These are phyloP conservation scores for Bimastos eiseni DNA, from an alignment of 2,888 invertebrate genomes.

Conservation along the genomic window DNA sequence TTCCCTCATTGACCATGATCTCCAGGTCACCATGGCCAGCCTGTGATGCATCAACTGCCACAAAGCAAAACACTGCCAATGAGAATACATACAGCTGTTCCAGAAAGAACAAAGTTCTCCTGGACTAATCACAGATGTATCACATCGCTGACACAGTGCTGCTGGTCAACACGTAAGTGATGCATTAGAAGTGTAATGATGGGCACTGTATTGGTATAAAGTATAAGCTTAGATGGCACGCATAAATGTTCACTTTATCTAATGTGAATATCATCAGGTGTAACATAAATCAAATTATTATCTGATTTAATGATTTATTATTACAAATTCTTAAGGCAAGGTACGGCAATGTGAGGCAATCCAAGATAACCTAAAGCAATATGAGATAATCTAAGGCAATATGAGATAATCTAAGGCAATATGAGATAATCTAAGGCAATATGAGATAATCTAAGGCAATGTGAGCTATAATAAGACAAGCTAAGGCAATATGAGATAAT, in stretches of 20 bases:
- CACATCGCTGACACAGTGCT: no score
- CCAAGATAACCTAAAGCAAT: neutral
- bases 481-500: no score
- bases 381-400: neutral
- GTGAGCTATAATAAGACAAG: no score
- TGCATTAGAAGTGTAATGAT: neutral
- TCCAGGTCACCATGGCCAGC: constrained; percentile 98
- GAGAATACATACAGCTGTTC: no score
- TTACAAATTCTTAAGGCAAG: neutral
- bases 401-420: neutral
- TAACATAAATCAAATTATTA: no score
- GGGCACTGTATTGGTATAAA: neutral
- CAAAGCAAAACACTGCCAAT: neutral
- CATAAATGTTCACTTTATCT: neutral
- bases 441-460: no score
- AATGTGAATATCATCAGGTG: no score
- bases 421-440: neutral
- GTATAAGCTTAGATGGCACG: neutral
- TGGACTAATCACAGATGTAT: no score
- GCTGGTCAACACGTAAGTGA: neutral
- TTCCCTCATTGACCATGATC: constrained; percentile 97
- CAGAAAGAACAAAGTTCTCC: no score
- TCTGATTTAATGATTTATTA: neutral
- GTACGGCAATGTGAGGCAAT: neutral
- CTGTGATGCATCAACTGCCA: constrained; percentile 91